A percentile compares a stretch with the other conserved stretches of the same genome.
phyloP scores from a whole-genome alignment of 2,888 invertebrate genomes.

The Tyria jacobaeae region DNA sequence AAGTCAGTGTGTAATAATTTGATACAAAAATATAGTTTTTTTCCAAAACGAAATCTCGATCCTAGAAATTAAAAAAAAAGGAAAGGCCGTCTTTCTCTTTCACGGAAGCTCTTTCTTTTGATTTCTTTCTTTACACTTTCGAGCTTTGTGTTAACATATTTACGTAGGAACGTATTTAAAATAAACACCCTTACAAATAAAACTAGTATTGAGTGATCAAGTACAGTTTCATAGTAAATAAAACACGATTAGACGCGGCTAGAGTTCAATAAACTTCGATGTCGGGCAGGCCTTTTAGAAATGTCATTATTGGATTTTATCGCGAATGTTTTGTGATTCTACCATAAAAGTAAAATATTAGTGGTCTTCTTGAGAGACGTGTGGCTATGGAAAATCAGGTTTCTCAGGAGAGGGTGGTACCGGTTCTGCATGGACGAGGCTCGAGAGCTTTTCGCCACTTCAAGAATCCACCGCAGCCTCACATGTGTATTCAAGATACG shows the following conservation, averaged over 20 bases:
- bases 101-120: conserved; percentile 58
- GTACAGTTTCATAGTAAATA: conserved; percentile 48
- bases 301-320: conserved; percentile 72
- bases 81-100: conserved; percentile 54
- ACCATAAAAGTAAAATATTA: conserved; percentile 47
- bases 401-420: conserved; percentile 76
- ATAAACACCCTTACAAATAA: conserved; percentile 52
- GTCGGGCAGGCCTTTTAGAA: conserved; percentile 63
- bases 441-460: conserved; percentile 89
- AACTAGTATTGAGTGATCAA: conserved; percentile 55
- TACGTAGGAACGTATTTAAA: conserved; percentile 50
- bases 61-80: conserved; percentile 44
- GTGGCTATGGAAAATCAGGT: conserved; percentile 80
- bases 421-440: conserved; percentile 86
- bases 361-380: conserved; percentile 32
- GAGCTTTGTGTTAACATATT: conserved; percentile 56
- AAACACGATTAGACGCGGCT: conserved; percentile 53
- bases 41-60: conserved; percentile 1
- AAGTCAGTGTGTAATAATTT: neutral
- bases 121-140: conserved; percentile 55
- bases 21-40: neutral
- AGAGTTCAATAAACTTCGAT: conserved; percentile 80
- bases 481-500: conserved; percentile 90
- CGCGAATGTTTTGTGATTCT: conserved; percentile 64
- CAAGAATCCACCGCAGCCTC: conserved; percentile 91